These are phyloP conservation scores for Austrofundulus limnaeus DNA, from an alignment of 2,113 vertebrate species.

Conservation along the genomic window DNA sequence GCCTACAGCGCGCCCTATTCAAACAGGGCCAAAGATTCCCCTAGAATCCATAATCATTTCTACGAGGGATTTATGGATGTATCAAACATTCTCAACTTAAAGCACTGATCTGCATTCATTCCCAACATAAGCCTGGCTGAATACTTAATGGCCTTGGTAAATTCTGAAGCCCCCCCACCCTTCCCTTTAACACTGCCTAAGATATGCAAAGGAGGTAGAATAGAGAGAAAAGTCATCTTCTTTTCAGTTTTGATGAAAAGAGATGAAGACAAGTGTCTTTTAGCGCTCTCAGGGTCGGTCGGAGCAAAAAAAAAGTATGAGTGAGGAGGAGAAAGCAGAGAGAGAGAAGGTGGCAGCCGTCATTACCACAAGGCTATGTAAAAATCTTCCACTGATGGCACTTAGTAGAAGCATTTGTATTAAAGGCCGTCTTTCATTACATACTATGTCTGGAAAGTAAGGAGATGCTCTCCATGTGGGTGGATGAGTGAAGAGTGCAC, in stretches of 20 bases:
- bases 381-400: slow-evolving; percentile 68
- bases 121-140: slow-evolving; percentile 63
- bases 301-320: slow-evolving; percentile 29
- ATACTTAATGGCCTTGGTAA: slow-evolving; percentile 68
- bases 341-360: slow-evolving; percentile 59
- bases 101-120: slow-evolving; percentile 64
- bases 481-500: slow-evolving; percentile 40
- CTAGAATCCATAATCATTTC: slow-evolving; percentile 74
- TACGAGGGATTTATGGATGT: slow-evolving; percentile 69
- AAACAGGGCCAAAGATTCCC: slow-evolving; percentile 60
- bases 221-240: slow-evolving; percentile 57
- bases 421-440: slow-evolving; percentile 63
- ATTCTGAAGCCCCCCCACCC: slow-evolving; percentile 55
- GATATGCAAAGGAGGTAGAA: slow-evolving; percentile 55
- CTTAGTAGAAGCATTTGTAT: slow-evolving; percentile 77
- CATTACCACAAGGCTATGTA: slow-evolving; percentile 73
- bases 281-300: slow-evolving; percentile 60
- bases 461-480: slow-evolving; percentile 53
- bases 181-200: slow-evolving; percentile 49
- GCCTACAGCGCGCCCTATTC: slow-evolving; percentile 70
- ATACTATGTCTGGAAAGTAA: slow-evolving; percentile 44
- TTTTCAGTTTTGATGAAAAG: slow-evolving; percentile 64
- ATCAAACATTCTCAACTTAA: slow-evolving; percentile 70
- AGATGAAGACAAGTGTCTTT: slow-evolving; percentile 69
- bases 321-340: slow-evolving; percentile 43